These are phyloP conservation scores for Neodon shergylaensis DNA, from an alignment of 2,113 vertebrate genomes.

Conservation along the genomic window DNA sequence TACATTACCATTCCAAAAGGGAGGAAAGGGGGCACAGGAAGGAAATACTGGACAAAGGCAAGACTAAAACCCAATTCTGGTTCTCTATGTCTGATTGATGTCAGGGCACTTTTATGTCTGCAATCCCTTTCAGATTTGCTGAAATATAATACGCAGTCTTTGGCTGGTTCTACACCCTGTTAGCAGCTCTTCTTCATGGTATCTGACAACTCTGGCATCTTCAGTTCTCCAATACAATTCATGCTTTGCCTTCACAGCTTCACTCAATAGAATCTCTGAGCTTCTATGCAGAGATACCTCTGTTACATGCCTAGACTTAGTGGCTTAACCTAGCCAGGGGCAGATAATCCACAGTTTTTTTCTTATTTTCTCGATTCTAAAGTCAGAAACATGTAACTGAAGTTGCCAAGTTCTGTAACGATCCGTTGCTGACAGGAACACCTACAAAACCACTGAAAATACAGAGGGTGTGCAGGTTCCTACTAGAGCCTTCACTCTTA, in stretches of 20 bases:
- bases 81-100: too few species aligned
- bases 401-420: not conserved
- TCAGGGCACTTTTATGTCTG: too few species aligned
- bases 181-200: not conserved
- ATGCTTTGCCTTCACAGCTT: not conserved
- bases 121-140: not conserved
- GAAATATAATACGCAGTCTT: not conserved
- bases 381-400: not conserved
- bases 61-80: not conserved
- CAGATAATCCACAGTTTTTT: not conserved
- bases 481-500: not conserved
- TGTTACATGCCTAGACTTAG: not conserved
- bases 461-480: not conserved
- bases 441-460: not conserved
- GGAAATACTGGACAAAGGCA: not conserved
- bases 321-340: not conserved
- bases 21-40: not conserved
- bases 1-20: not conserved
- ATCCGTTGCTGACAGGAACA: not conserved
- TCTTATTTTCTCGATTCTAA: not conserved
- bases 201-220: not conserved
- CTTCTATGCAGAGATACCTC: not conserved
- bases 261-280: not conserved
- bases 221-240: not conserved
- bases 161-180: not conserved